phyloP scores from a whole-genome alignment of 2,113 vertebrate genomes.

The Pseudorectes ferrugineus region DNA sequence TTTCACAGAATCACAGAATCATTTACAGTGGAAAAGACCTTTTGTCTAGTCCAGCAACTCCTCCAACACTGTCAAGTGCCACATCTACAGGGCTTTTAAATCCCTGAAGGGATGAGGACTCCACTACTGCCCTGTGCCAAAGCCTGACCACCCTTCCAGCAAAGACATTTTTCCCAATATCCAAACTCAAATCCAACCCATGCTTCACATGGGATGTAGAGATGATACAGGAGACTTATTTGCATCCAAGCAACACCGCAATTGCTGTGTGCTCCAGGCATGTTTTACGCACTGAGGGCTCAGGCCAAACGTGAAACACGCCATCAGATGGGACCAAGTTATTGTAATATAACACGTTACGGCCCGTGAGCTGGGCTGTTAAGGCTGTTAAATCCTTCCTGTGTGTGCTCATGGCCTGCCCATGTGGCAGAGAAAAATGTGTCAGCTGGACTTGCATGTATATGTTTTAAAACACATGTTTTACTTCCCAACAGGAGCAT shows the following conservation, averaged over 20 bases:
- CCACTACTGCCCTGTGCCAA: background rate
- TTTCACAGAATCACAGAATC: background rate
- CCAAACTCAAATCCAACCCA: background rate
- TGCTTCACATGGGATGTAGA: background rate
- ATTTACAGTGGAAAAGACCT: background rate
- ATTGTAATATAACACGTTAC: background rate
- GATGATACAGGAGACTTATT: background rate
- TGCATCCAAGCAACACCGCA: fast-evolving
- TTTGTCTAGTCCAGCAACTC: background rate
- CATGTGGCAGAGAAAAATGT: background rate
- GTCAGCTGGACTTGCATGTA: background rate
- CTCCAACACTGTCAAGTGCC: background rate
- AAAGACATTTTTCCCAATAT: background rate
- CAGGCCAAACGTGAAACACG: background rate
- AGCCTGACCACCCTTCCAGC: background rate
- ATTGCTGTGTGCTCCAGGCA: fast-evolving
- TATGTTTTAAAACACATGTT: background rate
- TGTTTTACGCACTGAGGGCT: background rate
- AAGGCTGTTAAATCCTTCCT: background rate
- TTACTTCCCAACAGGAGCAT: background rate
- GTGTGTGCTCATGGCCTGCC: background rate
- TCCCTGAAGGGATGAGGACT: background rate
- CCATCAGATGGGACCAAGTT: background rate
- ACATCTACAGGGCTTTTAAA: background rate
- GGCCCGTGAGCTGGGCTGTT: background rate